Percentiles rank a stretch among this genome's conserved stretches.
These are phyloP conservation scores for Pagetopsis macropterus DNA, from an alignment of 2,797 vertebrate genomes.

Conservation along the genomic window DNA sequence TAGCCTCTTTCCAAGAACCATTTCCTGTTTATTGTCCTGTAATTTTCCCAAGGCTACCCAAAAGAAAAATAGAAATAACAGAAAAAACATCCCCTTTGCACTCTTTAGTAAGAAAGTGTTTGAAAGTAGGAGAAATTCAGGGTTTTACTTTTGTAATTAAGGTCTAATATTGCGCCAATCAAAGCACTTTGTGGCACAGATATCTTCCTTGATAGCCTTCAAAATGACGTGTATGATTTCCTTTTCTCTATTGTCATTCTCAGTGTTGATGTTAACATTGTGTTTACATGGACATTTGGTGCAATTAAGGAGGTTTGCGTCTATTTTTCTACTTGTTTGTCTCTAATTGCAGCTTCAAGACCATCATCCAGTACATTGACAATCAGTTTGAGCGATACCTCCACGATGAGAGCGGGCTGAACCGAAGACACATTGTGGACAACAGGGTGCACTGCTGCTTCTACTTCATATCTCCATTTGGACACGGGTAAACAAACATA, in stretches of 20 bases:
- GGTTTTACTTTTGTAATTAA: not conserved
- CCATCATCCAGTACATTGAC: constrained; percentile 97
- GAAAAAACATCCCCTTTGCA: not conserved
- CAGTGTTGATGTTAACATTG: not conserved
- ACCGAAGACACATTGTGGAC: constrained; percentile 95
- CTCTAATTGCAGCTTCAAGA: constrained; percentile 88
- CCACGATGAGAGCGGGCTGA: constrained; percentile 97
- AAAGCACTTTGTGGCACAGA: not conserved
- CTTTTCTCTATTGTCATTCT: not conserved
- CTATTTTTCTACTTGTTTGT: constrained; percentile 13
- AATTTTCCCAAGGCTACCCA: constrained; percentile 15
- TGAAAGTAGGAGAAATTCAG: not conserved
- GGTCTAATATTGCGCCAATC: not conserved
- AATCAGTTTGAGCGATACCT: constrained; percentile 98
- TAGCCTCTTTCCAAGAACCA: constrained; percentile 9
- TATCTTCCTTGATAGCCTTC: not conserved
- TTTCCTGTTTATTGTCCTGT: constrained; percentile 51
- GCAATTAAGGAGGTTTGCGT: not conserved
- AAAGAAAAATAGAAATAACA: not conserved
- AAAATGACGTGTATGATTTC: not conserved
- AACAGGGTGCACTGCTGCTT: constrained; percentile 99
- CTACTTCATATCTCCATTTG: constrained; percentile 98
- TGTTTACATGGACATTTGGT: not conserved
- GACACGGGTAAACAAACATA: constrained; percentile 89
- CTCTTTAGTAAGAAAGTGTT: constrained; percentile 1